These are phyloP conservation scores for Ibycter americanus DNA, from an alignment of 2,797 vertebrate genomes.

Conservation along the genomic window DNA sequence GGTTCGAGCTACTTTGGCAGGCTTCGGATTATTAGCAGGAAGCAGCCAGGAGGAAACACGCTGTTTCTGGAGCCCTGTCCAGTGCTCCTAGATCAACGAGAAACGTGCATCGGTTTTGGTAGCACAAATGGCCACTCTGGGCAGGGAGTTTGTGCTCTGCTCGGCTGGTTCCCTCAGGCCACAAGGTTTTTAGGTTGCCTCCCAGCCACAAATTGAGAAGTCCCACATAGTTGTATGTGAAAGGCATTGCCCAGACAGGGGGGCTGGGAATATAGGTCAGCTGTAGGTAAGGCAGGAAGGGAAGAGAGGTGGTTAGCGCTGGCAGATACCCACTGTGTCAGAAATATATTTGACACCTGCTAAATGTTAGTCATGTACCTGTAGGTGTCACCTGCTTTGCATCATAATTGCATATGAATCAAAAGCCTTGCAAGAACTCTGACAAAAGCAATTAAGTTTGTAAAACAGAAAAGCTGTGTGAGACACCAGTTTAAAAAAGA, in stretches of 20 bases:
- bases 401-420: neutral
- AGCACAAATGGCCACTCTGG: neutral
- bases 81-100: neutral
- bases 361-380: neutral
- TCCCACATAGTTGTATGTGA: neutral
- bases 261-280: neutral
- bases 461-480: neutral
- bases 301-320: neutral
- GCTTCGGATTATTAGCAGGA: constrained; percentile 32
- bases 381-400: neutral
- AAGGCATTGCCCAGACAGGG: neutral
- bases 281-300: neutral
- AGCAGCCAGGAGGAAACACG: constrained; percentile 29
- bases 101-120: neutral
- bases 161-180: neutral
- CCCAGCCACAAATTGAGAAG: neutral
- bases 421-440: neutral
- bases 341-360: neutral
- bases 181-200: neutral
- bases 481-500: neutral
- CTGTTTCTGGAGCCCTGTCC: neutral
- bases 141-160: neutral
- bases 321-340: neutral
- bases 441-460: neutral
- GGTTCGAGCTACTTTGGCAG: constrained; percentile 61